Evolutionary conservation across 1,140 invertebrate species (phyloP), one percentile per base, ranked within the genome.

Genomic region (Agrypnia vestita): DNA sequence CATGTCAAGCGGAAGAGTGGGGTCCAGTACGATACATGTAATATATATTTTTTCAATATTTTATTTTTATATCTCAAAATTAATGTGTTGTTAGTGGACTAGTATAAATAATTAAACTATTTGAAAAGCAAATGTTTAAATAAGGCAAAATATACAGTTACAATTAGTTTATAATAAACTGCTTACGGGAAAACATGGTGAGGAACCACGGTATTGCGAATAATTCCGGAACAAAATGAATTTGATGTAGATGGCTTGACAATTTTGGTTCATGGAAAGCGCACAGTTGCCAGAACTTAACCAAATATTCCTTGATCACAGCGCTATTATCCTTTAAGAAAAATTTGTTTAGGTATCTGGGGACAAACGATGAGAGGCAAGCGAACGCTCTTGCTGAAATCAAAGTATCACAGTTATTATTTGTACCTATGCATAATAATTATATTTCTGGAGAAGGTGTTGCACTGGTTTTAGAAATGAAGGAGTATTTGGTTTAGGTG

Each of bases 121-220:
- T n/a, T n/a, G n/a, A n/a, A n/a, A n/a, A n/a, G n/a, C n/a, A n/a
- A n/a, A n/a, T n/a, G n/a, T n/a, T n/a, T n/a, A n/a, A n/a, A n/a
- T n/a, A n/a, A n/a, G n/a, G n/a, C n/a, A n/a, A n/a, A n/a, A n/a
- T n/a, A n/a, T n/a, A n/a, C n/a, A n/a, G n/a, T n/a, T n/a, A n/a
- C n/a, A n/a, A n/a, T n/a, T n/a, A n/a, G n/a, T n/a, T n/a, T n/a
- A 35, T 35, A 35, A 35, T 35, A 35, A 35, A 35, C 25, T 44
- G 94, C 95, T 94, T 92, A 98, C 97, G 98, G 76, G 98, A 98
- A 91, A 99, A 99, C 97, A 99, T 99, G 10, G 98, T 99, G 7
- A 99, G 90, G 88, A 99, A 99, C 98, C 98, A 99, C 0, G 98
- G 98, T 87, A 99, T 99, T n/a, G 98, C 97, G 90, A 99, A 99